Evolutionary conservation across 2,797 vertebrate genomes (phyloP).

Genomic region (Capromys pilorides): DNA sequence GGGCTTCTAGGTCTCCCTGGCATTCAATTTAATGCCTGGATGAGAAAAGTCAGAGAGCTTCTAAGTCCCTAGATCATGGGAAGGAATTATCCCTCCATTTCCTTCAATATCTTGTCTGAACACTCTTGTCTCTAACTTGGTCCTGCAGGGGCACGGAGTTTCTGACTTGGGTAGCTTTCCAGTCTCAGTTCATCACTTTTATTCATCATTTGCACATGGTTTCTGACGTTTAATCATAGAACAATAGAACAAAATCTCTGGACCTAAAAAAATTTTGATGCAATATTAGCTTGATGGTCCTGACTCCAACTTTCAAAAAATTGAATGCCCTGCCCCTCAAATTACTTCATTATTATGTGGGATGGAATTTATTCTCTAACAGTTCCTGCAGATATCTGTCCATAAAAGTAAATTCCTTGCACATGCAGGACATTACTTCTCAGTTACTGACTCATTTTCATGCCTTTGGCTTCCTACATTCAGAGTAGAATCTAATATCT

Average conservation of each 20-base stretch:
- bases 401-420: conserved; percentile 16
- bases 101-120: conserved; percentile 29
- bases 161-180: conserved; percentile 19
- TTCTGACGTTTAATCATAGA: conserved; percentile 56
- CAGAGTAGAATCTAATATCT: background rate
- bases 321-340: background rate
- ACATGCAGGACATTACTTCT: background rate
- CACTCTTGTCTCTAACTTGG: conserved; percentile 54
- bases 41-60: background rate
- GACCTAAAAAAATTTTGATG: conserved; percentile 61
- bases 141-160: conserved; percentile 10
- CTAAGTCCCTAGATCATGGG: background rate
- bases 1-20: background rate
- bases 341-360: conserved; percentile 49
- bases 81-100: conserved; percentile 24
- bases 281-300: conserved; percentile 64
- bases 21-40: background rate
- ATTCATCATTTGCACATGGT: conserved; percentile 57
- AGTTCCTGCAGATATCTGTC: background rate
- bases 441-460: background rate
- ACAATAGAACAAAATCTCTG: conserved; percentile 49
- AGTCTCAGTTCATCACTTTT: conserved; percentile 66
- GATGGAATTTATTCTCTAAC: conserved; percentile 13
- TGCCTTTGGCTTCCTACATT: background rate
- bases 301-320: conserved; percentile 49